Evolutionary conservation across 2,888 invertebrate species (phyloP).

Genomic region (Parnassius smintheus): DNA sequence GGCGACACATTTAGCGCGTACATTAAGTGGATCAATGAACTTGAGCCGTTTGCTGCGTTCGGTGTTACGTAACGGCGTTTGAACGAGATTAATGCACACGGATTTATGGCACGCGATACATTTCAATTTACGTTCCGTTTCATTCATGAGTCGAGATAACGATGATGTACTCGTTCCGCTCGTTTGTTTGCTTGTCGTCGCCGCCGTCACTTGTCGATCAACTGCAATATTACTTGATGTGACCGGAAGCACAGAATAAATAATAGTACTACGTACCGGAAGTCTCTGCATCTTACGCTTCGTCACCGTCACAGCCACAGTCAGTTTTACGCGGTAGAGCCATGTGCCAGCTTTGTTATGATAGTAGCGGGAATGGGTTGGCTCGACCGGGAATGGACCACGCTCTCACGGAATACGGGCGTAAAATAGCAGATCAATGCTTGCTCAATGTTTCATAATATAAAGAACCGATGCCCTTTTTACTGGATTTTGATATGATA

Average conservation of each 20-base stretch:
- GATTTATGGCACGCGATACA: conserved; percentile 81
- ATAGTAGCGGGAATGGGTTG: too few relatives aligned
- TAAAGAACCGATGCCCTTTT: too few relatives aligned
- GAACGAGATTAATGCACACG: conserved; percentile 79
- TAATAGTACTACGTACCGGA: background rate
- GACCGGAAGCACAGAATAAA: background rate
- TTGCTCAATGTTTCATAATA: too few relatives aligned
- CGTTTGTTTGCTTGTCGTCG: conserved; percentile 59
- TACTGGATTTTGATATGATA: too few relatives aligned
- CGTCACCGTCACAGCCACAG: background rate
- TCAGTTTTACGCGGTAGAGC: too few relatives aligned
- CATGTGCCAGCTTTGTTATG: too few relatives aligned
- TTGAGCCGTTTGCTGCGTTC: conserved; percentile 72
- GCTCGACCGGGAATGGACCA: too few relatives aligned
- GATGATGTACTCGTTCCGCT: conserved; percentile 66
- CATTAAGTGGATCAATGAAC: conserved; percentile 81
- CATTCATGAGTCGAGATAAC: conserved; percentile 78
- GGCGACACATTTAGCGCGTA: conserved; percentile 77
- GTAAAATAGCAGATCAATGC: too few relatives aligned
- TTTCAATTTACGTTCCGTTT: conserved; percentile 79
- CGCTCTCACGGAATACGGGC: too few relatives aligned
- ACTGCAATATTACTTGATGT: conserved; percentile 15
- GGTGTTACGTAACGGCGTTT: conserved; percentile 76
- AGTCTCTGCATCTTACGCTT: background rate
- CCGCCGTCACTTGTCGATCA: conserved; percentile 48